These are phyloP conservation scores for Plebejus argus DNA, from an alignment of 2,888 invertebrate species.

Conservation along the genomic window DNA sequence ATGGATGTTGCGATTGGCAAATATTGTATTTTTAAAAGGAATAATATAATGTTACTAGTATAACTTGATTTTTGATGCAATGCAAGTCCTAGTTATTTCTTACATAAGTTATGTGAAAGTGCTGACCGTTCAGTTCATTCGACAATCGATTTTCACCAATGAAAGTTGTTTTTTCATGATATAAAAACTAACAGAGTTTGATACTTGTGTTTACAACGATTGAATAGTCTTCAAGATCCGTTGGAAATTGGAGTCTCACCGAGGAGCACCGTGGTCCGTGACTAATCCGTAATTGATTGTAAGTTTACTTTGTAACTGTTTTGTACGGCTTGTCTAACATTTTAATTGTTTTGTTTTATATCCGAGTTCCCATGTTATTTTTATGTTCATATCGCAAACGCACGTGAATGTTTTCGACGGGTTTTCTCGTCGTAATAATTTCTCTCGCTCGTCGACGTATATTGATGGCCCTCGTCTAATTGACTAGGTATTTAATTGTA, in stretches of 20 bases:
- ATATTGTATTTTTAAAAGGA: neutral
- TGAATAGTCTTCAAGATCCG: neutral
- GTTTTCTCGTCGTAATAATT: neutral
- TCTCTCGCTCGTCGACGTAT: neutral
- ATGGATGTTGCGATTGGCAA: neutral
- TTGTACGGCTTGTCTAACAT: slow-evolving; percentile 11
- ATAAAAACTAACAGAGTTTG: slow-evolving; percentile 4
- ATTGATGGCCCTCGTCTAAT: neutral
- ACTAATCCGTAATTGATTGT: slow-evolving; percentile 23
- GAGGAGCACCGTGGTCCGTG: neutral
- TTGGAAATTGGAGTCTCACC: slow-evolving; percentile 11
- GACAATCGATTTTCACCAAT: slow-evolving; percentile 4
- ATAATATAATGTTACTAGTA: slow-evolving; percentile 7
- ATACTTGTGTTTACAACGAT: slow-evolving; percentile 7
- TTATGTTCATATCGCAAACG: slow-evolving; percentile 13
- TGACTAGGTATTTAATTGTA: neutral
- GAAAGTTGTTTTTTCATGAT: slow-evolving; percentile 13
- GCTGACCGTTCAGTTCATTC: neutral
- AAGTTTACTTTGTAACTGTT: slow-evolving; percentile 30
- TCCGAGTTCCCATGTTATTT: slow-evolving; percentile 27
- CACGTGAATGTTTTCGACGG: neutral
- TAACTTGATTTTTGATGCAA: slow-evolving; percentile 1
- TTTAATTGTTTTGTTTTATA: slow-evolving; percentile 27
- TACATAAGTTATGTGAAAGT: neutral
- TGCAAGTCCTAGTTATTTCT: neutral